Evolutionary conservation across 2,888 invertebrate genomes (phyloP).

Genomic region (Omphaloscelis lunosa): DNA sequence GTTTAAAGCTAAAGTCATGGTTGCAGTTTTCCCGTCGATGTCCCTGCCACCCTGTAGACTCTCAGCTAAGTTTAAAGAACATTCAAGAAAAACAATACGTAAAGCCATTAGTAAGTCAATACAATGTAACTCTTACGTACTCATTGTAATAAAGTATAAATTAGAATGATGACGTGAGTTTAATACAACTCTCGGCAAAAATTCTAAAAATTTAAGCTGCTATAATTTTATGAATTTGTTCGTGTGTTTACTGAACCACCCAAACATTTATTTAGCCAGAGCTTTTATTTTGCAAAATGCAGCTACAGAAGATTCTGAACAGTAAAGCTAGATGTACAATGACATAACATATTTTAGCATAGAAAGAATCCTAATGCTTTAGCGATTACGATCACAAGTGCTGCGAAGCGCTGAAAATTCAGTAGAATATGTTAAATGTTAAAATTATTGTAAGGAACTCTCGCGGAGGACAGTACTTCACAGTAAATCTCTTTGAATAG

Average conservation of each 20-base stretch:
- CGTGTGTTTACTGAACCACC: not conserved
- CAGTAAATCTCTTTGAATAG: conserved; percentile 12
- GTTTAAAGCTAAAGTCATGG: too few relatives aligned
- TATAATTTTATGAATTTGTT: not conserved
- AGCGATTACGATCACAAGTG: conserved; percentile 31
- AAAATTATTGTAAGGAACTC: conserved; percentile 9
- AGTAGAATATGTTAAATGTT: conserved; percentile 43
- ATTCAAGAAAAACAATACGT: too few relatives aligned
- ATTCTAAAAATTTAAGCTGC: too few relatives aligned
- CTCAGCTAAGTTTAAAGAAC: too few relatives aligned
- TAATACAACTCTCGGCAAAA: too few relatives aligned
- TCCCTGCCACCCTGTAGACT: too few relatives aligned
- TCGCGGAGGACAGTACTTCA: not conserved
- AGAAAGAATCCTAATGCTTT: conserved; percentile 24
- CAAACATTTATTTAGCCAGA: conserved; percentile 2
- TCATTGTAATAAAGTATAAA: too few relatives aligned
- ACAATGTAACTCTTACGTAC: too few relatives aligned
- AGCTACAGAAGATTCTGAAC: not conserved
- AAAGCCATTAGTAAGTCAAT: too few relatives aligned
- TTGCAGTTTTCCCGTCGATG: too few relatives aligned
- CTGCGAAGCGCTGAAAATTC: conserved; percentile 13
- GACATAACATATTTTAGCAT: conserved; percentile 9
- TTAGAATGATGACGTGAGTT: too few relatives aligned
- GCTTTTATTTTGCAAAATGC: conserved; percentile 11
- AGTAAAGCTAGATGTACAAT: conserved; percentile 30